Base-by-base conservation (phyloP, 2,888 invertebrate species). In the Proisotoma minuta region DNA sequence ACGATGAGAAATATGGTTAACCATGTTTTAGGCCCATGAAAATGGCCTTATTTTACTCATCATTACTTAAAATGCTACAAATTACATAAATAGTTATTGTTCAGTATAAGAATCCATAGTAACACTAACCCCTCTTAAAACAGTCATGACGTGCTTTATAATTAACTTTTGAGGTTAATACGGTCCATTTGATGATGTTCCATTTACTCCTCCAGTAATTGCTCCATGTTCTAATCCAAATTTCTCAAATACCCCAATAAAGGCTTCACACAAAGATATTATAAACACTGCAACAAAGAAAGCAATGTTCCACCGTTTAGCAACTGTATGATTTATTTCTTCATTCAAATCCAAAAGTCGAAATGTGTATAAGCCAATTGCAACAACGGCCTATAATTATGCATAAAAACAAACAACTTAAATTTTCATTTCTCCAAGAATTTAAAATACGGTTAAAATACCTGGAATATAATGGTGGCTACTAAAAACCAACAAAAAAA, bases 381-480 rank as follows among this genome's bases (percentile, higher is more conserved):
- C 69, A 5, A 69, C 60, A 0, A 66, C n/a, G 5, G 20, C 62
- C 69, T 69, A 58, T 2, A 60, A 40, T 34, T 34, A 34, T 34
- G n/a, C n/a, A n/a, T n/a, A n/a, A n/a, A 20, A 10, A 39, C 18
- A 8, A 27, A 54, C 8, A 5, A 50, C 23, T 12, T 5, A 24
- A 22, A 50, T 50, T 34, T 34, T 50, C 8, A 24, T 50, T 18
- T n/a, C n/a, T 8, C 22, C 47, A 47, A 18, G 47, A 47, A 47
- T 10, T 47, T n/a, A 47, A 18, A 22, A 47, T 34, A n/a, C n/a
- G n/a, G n/a, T n/a, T n/a, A n/a, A n/a, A 15, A 34, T 54, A 69
- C 69, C 59, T 69, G 69, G 39, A 69, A 66, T 47, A 64, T 53
- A 27, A 69, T 69, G 40, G 65, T 63, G 24, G 61, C 66, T 0